Evolutionary conservation across 2,113 vertebrate genomes (phyloP).

Genomic region (Capreolus pygargus): DNA sequence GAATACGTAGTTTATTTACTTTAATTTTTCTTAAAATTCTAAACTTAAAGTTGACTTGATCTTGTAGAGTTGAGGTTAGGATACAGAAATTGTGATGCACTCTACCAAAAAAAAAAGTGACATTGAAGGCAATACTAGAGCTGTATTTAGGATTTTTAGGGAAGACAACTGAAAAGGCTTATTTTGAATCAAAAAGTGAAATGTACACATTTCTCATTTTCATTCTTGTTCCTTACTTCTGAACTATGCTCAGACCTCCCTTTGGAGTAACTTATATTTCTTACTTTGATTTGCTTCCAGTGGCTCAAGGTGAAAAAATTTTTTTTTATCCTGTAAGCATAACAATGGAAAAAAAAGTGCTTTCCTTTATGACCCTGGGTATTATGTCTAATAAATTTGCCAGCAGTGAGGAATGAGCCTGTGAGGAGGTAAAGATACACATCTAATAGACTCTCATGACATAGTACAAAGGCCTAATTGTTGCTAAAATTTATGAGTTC

Average conservation of each 20-base stretch:
- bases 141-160: not conserved
- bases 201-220: not conserved
- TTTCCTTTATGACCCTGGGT: not conserved
- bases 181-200: not conserved
- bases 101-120: not conserved
- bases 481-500: conserved; percentile 32
- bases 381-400: conserved; percentile 1
- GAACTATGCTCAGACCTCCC: not conserved
- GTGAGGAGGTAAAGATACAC: not conserved
- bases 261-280: not conserved
- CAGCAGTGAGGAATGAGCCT: not conserved
- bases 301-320: not conserved
- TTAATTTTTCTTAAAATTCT: not conserved
- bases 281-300: not conserved
- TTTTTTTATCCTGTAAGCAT: not conserved
- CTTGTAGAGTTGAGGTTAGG: not conserved
- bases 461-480: not conserved
- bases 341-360: not conserved
- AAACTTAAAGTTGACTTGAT: not conserved
- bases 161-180: not conserved
- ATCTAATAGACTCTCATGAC: not conserved
- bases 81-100: not conserved
- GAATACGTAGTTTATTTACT: not conserved
- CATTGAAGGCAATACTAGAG: not conserved
- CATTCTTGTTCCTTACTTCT: not conserved